A percentile compares a stretch with the other conserved stretches of the same genome.
These are phyloP conservation scores for Lophius americanus DNA, from an alignment of 2,797 vertebrate species.

Conservation along the genomic window DNA sequence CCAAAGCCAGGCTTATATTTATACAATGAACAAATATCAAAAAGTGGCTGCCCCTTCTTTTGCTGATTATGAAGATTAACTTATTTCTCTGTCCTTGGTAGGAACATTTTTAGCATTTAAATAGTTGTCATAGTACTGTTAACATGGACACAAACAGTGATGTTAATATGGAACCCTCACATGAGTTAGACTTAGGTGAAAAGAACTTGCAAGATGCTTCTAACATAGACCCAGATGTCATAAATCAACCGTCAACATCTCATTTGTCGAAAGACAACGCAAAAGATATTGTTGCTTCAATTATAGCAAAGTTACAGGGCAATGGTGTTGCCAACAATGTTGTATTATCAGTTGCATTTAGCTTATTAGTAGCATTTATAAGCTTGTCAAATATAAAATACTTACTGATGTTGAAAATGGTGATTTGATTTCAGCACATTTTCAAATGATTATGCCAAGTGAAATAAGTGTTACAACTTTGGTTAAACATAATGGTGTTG, in stretches of 20 bases:
- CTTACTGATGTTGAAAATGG: slow-evolving; percentile 36
- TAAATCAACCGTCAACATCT: slow-evolving; percentile 1
- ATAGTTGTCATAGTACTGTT: not conserved
- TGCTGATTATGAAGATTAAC: too few species aligned
- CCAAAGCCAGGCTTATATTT: too few species aligned
- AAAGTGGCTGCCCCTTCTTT: too few species aligned
- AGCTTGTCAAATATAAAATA: slow-evolving; percentile 3
- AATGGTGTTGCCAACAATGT: too few species aligned
- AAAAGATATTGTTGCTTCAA: slow-evolving; percentile 5
- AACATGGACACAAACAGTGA: not conserved
- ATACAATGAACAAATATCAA: too few species aligned
- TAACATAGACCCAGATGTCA: not conserved
- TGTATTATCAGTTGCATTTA: too few species aligned
- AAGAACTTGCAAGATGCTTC: not conserved
- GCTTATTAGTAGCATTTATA: too few species aligned
- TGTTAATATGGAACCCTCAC: not conserved
- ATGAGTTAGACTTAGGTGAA: not conserved
- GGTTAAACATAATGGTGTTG: slow-evolving; percentile 4
- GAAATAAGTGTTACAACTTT: not conserved
- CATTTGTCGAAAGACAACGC: not conserved
- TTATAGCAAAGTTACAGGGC: not conserved
- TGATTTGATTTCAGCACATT: slow-evolving; percentile 23
- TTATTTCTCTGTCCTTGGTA: too few species aligned
- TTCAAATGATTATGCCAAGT: not conserved
- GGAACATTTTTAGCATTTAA: not conserved